A percentile compares a stretch with the other conserved stretches of the same genome.
Evolutionary conservation across 2,113 vertebrate genomes (phyloP).

Genomic region (Scomber japonicus): DNA sequence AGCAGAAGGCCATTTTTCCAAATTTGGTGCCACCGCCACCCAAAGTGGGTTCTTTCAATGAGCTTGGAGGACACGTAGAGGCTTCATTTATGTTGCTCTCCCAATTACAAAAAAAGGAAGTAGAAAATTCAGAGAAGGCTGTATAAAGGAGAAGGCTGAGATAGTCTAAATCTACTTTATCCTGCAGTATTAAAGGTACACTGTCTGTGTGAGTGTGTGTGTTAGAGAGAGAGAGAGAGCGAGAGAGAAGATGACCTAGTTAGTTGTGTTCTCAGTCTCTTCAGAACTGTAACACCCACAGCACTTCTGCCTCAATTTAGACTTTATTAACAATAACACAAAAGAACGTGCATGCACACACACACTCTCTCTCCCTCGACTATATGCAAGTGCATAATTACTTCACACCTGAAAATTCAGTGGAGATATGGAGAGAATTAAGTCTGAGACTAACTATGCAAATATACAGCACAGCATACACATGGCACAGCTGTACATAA

Average conservation of each 20-base stretch:
- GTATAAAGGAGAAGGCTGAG: slow-evolving; percentile 41
- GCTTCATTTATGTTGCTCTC: slow-evolving; percentile 39
- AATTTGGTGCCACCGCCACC: slow-evolving; percentile 42
- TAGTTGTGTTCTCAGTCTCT: slow-evolving; percentile 65
- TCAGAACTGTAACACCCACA: slow-evolving; percentile 63
- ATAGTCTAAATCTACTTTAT: slow-evolving; percentile 64
- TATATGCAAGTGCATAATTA: not conserved
- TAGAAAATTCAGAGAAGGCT: slow-evolving; percentile 13
- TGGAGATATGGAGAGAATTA: not conserved
- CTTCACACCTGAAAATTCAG: slow-evolving; percentile 27
- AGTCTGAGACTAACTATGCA: slow-evolving; percentile 1
- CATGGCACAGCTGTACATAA: not conserved
- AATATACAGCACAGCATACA: not conserved
- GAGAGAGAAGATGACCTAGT: slow-evolving; percentile 65
- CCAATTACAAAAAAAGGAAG: slow-evolving; percentile 29
- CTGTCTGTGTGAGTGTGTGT: slow-evolving; percentile 20
- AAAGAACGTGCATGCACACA: not conserved
- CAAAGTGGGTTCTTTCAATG: slow-evolving; percentile 25
- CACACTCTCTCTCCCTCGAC: not conserved
- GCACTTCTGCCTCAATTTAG: slow-evolving; percentile 56
- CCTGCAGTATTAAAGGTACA: slow-evolving; percentile 61
- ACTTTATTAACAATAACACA: slow-evolving; percentile 50
- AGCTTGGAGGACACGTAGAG: slow-evolving; percentile 41
- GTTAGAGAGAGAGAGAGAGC: not conserved
- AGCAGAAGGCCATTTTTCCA: slow-evolving; percentile 34